These are phyloP conservation scores for Anser cygnoides DNA, from an alignment of 2,113 vertebrate genomes.

Conservation along the genomic window DNA sequence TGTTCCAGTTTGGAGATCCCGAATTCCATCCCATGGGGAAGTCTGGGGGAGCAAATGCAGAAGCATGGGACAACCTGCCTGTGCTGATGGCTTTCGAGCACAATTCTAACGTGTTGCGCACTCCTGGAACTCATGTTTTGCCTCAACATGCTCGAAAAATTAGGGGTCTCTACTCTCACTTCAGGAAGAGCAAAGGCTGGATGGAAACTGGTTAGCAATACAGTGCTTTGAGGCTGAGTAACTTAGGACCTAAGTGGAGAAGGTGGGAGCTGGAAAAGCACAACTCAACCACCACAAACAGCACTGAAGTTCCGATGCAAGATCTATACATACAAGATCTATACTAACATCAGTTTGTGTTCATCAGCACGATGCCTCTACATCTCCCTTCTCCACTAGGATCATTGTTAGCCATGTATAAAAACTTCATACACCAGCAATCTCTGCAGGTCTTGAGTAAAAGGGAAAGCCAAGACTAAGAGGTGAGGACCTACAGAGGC, in stretches of 20 bases:
- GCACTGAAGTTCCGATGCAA: background rate
- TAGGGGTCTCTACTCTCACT: background rate
- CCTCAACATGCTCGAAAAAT: background rate
- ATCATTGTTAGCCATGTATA: background rate
- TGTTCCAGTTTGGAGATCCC: background rate
- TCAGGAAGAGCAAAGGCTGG: background rate
- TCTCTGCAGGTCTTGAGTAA: background rate
- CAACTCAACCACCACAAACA: background rate
- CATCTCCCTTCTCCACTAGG: background rate
- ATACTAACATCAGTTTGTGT: background rate
- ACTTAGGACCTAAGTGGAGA: background rate
- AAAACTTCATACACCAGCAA: background rate
- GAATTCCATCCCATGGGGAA: background rate
- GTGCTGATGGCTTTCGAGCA: background rate
- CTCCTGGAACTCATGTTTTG: background rate
- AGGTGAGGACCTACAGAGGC: background rate
- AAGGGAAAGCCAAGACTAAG: background rate
- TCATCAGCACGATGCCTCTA: background rate
- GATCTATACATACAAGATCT: background rate
- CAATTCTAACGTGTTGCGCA: accelerated
- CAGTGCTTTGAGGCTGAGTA: background rate
- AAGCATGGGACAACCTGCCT: background rate
- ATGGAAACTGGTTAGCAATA: background rate
- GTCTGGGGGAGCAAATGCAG: background rate
- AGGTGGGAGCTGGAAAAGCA: background rate